Evolutionary conservation across 2,797 vertebrate species (phyloP).

Genomic region (Chrosomus eos): DNA sequence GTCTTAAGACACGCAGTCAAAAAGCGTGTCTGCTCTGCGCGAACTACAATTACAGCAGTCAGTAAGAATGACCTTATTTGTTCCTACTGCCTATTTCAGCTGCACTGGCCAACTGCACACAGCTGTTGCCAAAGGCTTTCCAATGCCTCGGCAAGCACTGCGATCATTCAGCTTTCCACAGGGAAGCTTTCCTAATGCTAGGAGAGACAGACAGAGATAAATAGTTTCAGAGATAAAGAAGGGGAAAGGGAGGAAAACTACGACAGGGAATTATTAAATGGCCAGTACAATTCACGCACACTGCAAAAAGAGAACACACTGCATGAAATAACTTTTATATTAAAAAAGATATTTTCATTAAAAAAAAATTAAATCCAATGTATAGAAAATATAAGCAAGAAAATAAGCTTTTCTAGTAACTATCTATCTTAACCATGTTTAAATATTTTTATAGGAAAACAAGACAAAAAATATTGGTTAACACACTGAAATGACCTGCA

Average conservation of each 20-base stretch:
- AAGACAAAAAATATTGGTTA: background rate
- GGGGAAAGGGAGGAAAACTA: conserved; percentile 35
- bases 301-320: background rate
- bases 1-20: conserved; percentile 35
- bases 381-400: background rate
- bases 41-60: conserved; percentile 47
- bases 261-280: conserved; percentile 14
- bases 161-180: conserved; percentile 36
- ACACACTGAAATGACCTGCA: too few species aligned
- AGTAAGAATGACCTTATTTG: conserved; percentile 51
- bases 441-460: background rate
- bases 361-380: too few species aligned
- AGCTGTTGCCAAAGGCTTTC: conserved; percentile 44
- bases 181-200: conserved; percentile 13
- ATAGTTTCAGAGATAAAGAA: conserved; percentile 39
- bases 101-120: conserved; percentile 40
- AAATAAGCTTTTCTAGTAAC: background rate
- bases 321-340: background rate
- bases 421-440: background rate
- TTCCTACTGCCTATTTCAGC: conserved; percentile 46
- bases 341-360: background rate
- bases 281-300: background rate
- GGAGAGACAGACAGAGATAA: conserved; percentile 1
- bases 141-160: conserved; percentile 35
- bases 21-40: conserved; percentile 31